These are phyloP conservation scores for Dicrostonyx torquatus DNA, from an alignment of 2,797 vertebrate species.

Conservation along the genomic window DNA sequence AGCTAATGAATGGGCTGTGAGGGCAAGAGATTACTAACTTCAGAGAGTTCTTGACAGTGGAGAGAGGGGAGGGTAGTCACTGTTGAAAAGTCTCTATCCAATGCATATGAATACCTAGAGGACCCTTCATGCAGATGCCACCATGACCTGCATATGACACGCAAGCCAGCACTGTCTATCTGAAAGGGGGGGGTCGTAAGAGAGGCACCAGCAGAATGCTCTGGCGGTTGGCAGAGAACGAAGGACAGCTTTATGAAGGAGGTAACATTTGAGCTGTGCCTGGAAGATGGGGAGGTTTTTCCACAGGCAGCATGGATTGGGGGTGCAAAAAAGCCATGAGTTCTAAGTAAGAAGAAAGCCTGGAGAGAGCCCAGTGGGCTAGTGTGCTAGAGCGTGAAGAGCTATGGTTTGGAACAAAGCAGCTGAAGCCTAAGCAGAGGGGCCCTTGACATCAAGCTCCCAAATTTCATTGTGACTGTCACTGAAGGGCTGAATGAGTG, in stretches of 20 bases:
- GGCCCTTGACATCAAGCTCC: not conserved
- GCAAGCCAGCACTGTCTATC: slow-evolving; percentile 6
- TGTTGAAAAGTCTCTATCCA: slow-evolving; percentile 4
- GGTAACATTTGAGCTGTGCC: slow-evolving; percentile 64
- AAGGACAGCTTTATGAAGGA: slow-evolving; percentile 72
- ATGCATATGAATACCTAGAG: not conserved
- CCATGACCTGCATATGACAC: slow-evolving; percentile 14
- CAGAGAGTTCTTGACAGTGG: slow-evolving; percentile 1
- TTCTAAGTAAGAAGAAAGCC: not conserved
- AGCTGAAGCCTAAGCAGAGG: not conserved
- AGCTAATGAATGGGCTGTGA: slow-evolving; percentile 1
- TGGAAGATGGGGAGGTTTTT: slow-evolving; percentile 26
- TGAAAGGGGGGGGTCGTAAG: not conserved
- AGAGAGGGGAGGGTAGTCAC: not conserved
- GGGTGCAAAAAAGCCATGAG: not conserved
- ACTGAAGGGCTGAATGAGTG: slow-evolving; percentile 6
- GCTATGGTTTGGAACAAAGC: not conserved
- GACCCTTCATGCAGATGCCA: not conserved
- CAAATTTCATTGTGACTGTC: not conserved
- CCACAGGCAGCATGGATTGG: slow-evolving; percentile 37
- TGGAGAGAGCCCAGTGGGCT: not conserved
- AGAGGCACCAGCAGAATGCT: slow-evolving; percentile 45
- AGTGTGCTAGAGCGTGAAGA: not conserved
- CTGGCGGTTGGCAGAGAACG: slow-evolving; percentile 24
- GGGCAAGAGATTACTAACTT: slow-evolving; percentile 1